phyloP scores from a whole-genome alignment of 2,113 vertebrate genomes.

The Sinosuthora webbiana region DNA sequence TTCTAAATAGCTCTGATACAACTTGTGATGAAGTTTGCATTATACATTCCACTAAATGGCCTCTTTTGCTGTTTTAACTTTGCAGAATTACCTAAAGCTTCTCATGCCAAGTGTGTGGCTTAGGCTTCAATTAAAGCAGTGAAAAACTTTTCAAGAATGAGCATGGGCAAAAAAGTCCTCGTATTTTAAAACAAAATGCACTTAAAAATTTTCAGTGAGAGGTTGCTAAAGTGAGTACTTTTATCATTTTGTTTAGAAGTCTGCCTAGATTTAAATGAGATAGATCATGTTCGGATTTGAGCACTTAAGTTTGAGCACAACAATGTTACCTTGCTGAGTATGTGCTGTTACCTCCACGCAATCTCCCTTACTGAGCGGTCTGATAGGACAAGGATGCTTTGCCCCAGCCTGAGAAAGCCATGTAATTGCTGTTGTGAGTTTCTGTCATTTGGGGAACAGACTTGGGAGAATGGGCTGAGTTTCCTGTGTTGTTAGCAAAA shows the following conservation, averaged over 20 bases:
- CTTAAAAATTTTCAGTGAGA: background rate
- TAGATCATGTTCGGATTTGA: background rate
- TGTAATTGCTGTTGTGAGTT: background rate
- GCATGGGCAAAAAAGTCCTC: background rate
- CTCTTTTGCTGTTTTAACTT: background rate
- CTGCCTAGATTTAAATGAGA: background rate
- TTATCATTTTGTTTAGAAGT: background rate
- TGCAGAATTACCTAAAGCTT: background rate
- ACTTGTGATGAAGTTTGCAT: background rate
- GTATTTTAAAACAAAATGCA: background rate
- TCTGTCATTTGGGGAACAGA: background rate
- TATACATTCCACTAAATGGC: background rate
- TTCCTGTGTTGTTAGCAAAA: background rate
- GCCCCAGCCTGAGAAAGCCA: background rate
- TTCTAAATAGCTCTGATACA: background rate
- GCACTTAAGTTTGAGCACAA: background rate
- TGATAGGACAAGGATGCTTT: accelerated
- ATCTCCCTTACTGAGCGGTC: background rate
- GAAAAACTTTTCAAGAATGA: background rate
- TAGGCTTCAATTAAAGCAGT: background rate
- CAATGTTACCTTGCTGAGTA: background rate
- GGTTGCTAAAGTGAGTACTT: background rate
- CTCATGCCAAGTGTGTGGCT: background rate
- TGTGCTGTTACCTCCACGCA: background rate
- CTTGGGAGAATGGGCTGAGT: background rate